These are phyloP conservation scores for Misgurnus anguillicaudatus DNA, from an alignment of 2,113 vertebrate species.

Conservation along the genomic window DNA sequence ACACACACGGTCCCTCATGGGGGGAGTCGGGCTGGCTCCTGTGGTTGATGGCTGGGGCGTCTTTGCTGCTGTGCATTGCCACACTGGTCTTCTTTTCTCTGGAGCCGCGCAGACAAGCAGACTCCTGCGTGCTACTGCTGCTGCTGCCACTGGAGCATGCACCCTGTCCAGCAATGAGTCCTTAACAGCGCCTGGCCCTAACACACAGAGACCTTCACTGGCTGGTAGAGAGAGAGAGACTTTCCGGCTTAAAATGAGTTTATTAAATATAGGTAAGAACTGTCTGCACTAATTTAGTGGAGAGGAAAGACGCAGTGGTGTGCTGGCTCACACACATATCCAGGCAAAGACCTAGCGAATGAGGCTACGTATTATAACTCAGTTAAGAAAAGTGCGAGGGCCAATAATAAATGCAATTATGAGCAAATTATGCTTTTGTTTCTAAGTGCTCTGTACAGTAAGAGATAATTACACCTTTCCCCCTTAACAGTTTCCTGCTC, in stretches of 20 bases:
- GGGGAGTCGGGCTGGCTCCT: constrained; percentile 57
- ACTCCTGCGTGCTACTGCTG: constrained; percentile 44
- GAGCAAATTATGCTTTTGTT: constrained; percentile 13
- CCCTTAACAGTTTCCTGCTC: constrained; percentile 4
- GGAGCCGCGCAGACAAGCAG: constrained; percentile 42
- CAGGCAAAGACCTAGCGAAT: neutral
- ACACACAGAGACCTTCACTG: neutral
- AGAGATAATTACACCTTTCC: neutral
- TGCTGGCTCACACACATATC: neutral
- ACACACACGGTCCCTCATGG: constrained; percentile 44
- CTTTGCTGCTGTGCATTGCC: constrained; percentile 47
- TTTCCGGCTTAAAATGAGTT: neutral
- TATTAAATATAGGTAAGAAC: constrained; percentile 2
- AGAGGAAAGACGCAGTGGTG: neutral
- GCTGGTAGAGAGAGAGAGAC: constrained; percentile 45
- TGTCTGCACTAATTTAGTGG: neutral
- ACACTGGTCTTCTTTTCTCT: constrained; percentile 48
- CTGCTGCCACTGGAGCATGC: constrained; percentile 35
- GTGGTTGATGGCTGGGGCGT: constrained; percentile 52
- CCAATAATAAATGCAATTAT: constrained; percentile 12
- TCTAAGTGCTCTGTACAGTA: constrained; percentile 20
- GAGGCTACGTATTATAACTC: no score
- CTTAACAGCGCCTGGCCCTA: constrained; percentile 20
- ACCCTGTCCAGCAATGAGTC: neutral
- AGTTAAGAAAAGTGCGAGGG: no score